These are phyloP conservation scores for Bedellia somnulentella DNA, from an alignment of 2,888 invertebrate species.

Conservation along the genomic window DNA sequence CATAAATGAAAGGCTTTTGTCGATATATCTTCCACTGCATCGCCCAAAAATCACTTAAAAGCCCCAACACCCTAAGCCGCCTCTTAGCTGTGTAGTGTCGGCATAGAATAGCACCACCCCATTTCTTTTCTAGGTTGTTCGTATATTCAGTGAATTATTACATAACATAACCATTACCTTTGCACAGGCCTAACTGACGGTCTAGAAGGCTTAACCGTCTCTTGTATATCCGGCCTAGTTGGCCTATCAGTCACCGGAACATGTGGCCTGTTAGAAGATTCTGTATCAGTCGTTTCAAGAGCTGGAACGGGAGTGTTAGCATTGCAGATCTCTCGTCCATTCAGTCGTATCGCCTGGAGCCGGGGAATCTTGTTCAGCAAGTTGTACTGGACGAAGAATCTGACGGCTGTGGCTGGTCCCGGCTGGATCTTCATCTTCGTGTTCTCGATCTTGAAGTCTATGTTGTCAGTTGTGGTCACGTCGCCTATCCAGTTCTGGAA, in stretches of 20 bases:
- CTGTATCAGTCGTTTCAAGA: constrained; percentile 4
- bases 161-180: too few species aligned
- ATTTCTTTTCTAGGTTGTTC: too few species aligned
- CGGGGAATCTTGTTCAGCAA: constrained; percentile 44
- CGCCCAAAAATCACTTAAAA: too few species aligned
- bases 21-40: too few species aligned
- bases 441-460: constrained; percentile 61
- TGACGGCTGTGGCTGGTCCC: constrained; percentile 53
- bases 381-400: constrained; percentile 65
- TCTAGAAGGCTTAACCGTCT: constrained; percentile 7
- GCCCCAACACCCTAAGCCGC: too few species aligned
- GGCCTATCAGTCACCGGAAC: constrained; percentile 9
- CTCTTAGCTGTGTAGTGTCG: too few species aligned
- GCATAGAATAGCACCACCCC: too few species aligned
- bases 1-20: too few species aligned
- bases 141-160: too few species aligned
- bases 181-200: neutral
- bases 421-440: constrained; percentile 58
- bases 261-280: constrained; percentile 8
- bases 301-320: constrained; percentile 30
- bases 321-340: constrained; percentile 63
- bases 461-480: constrained; percentile 58
- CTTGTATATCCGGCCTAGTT: constrained; percentile 4
- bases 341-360: constrained; percentile 49
- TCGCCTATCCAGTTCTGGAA: constrained; percentile 64